Base-by-base conservation (phyloP, 1,140 invertebrate genomes). In the Aporrectodea caliginosa region DNA sequence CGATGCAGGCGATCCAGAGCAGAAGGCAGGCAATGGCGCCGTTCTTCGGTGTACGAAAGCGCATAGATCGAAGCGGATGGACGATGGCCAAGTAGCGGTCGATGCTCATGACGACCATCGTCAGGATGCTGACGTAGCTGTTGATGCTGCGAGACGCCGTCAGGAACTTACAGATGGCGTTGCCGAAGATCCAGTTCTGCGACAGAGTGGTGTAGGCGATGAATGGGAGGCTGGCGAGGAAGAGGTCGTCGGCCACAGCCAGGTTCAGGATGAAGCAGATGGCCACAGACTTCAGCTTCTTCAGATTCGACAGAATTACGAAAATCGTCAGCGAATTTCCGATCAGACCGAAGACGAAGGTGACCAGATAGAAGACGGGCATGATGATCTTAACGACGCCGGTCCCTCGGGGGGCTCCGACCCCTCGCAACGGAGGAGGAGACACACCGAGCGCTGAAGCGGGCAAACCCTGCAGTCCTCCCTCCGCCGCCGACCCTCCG, bases 221-320 rank as follows among this genome's bases (percentile, higher is more conserved):
- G 58, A 69, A 69, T 16, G 58, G 58, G 14, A 69, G 27, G 27
- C 58, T 69, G 58, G 27, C 14, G 27, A 69, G 14, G 58, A 69
- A 69, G 14, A 69, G 58, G 58, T 69, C 58, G 58, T 69, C 58
- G 14, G 58, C 58, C 14, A 69, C n/a, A 69, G 58, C 58, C 58
- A 69, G 58, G 58, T 69, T 69, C 58, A 69, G 27, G 27, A 69
- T n/a, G n/a, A n/a, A n/a, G n/a, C n/a, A n/a, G n/a, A n/a, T n/a
- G n/a, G n/a, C n/a, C n/a, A n/a, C n/a, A 16, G 58, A 69, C 14
- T 16, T n/a, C 14, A 14, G 58, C n/a, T 14, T 14, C 58, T n/a
- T 16, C 58, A 14, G 58, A 16, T 69, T 69, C 58, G 14, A 16
- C 58, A 69, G 27, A 16, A 69, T 69, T n/a, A 69, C 58, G 27